A percentile compares a stretch with the other conserved stretches of the same genome.
phyloP scores from a whole-genome alignment of 2,888 invertebrate species.

The Drosophila heteroneura region DNA sequence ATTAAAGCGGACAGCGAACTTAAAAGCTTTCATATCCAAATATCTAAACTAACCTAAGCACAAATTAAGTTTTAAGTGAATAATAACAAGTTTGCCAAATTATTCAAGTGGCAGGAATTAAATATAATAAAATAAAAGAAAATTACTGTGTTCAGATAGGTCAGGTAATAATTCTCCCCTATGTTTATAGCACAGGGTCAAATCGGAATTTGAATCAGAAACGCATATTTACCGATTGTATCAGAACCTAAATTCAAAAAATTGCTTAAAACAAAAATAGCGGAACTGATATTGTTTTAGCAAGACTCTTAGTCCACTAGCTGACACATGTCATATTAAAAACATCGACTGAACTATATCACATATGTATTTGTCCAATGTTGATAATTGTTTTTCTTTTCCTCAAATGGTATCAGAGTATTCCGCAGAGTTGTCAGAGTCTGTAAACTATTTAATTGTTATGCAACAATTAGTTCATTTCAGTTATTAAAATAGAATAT shows the following conservation, averaged over 20 bases:
- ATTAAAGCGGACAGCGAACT: constrained; percentile 6
- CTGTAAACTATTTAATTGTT: background rate
- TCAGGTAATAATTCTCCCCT: background rate
- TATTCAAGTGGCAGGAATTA: background rate
- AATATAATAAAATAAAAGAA: background rate
- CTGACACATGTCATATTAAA: background rate
- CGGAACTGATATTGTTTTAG: background rate
- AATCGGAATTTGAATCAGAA: background rate
- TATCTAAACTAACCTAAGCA: background rate
- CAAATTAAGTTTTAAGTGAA: background rate
- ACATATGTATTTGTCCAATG: background rate
- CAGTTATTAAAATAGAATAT: background rate
- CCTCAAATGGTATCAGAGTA: background rate
- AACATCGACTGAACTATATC: background rate
- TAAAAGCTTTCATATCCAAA: background rate
- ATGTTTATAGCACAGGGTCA: background rate
- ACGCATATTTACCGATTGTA: background rate
- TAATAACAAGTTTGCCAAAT: background rate
- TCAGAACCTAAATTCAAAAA: background rate
- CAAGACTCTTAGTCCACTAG: background rate
- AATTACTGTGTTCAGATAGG: background rate
- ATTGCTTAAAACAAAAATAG: rapidly evolving
- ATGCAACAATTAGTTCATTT: background rate
- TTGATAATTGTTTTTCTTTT: background rate
- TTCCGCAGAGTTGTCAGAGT: background rate